Evolutionary conservation across 2,797 vertebrate genomes (phyloP).

Genomic region (Poeciliopsis infans): DNA sequence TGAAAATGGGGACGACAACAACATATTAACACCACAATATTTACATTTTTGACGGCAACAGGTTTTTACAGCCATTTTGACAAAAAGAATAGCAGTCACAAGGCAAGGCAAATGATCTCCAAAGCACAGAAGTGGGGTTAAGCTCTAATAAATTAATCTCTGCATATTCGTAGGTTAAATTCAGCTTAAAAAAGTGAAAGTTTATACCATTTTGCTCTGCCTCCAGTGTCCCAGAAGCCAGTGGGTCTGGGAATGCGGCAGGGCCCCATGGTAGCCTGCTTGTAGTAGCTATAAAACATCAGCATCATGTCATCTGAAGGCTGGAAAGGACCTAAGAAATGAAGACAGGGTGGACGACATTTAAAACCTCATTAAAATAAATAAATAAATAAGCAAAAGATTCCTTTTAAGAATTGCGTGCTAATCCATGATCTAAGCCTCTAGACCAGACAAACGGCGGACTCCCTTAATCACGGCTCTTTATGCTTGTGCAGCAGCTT

Average conservation of each 20-base stretch:
- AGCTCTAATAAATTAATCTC: background rate
- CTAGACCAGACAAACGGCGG: background rate
- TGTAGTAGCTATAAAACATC: constrained; percentile 94
- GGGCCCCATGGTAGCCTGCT: constrained; percentile 91
- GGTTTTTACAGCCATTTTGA: background rate
- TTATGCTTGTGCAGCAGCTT: constrained; percentile 37
- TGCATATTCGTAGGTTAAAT: background rate
- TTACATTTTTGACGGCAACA: background rate
- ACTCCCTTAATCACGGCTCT: constrained; percentile 36
- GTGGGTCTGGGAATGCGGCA: constrained; percentile 87
- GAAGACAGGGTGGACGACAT: background rate
- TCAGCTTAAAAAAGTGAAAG: no score
- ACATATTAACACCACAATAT: background rate
- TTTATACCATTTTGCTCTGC: constrained; percentile 92
- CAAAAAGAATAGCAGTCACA: background rate
- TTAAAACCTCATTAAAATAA: background rate
- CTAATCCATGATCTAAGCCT: background rate
- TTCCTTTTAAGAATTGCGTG: background rate
- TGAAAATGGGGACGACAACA: background rate
- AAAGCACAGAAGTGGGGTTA: background rate
- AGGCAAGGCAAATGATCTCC: background rate
- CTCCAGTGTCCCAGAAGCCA: constrained; percentile 90
- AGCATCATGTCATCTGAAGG: constrained; percentile 96
- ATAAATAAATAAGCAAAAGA: background rate
- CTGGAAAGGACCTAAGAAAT: constrained; percentile 88